Base-by-base conservation (phyloP, 2,113 vertebrate species). In the Periophthalmus modestus region DNA sequence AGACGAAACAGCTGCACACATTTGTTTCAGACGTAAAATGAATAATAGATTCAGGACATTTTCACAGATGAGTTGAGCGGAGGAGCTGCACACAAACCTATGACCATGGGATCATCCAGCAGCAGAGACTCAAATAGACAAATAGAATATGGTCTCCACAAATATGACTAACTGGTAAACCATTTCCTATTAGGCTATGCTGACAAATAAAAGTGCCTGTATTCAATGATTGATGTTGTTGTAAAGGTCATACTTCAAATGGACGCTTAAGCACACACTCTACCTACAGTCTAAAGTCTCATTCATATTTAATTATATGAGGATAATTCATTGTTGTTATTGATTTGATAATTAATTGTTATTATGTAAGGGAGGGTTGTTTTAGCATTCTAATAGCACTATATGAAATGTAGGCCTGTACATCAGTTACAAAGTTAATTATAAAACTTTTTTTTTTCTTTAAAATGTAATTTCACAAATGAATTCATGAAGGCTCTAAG, bases 51-150 rank as follows among this genome's bases (percentile, higher is more conserved):
- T n/a, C 34, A 47, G 21, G 23, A 48, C 46, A 67, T 48, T 67
- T 67, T 67, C 66, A 67, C 46, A 48, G 66, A 67, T 46, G 66
- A 67, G 43, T 39, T 65, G 62, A 65, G 28, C 59, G 5, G 57
- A 59, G 59, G 10, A n/a, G 54, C 34, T 62, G 59, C 62, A 65
- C 34, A 65, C 34, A 21, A 19, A 15, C 16, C 61, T 11, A 19
- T 19, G 34, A 21, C 19, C 19, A 65, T 39, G 19, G 33, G 62
- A 34, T 28, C 59, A 61, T 33, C 24, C 58, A 61, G 7, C 14
- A 61, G 13, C 16, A 61, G 2, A 61, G 6, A 28, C 14, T 34
- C 24, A 9, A 34, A 62, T 62, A 55, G 52, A 21, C 52, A n/a
- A 21, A 55, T 55, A 55, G 19, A 43, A 43, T 43, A 10, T 52